A percentile compares a stretch with the other conserved stretches of the same genome.
phyloP scores from a whole-genome alignment of 2,113 vertebrate genomes.

The Centropus unirufus region DNA sequence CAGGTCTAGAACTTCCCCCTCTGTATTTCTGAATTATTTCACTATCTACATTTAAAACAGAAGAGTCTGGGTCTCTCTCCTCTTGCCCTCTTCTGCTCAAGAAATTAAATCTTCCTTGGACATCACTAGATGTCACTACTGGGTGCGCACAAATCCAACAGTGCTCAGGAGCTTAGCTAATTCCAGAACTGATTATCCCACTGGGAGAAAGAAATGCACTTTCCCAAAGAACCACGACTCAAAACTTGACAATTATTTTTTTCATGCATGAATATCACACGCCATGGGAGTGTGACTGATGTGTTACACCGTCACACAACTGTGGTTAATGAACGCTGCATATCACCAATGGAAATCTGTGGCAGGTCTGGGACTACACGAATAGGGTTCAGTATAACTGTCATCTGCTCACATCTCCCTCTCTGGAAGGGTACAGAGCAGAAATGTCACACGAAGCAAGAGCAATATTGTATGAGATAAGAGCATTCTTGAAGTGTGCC shows the following conservation, averaged over 20 bases:
- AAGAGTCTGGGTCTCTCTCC: background rate
- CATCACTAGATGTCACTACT: background rate
- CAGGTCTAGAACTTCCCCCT: background rate
- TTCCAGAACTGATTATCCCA: background rate
- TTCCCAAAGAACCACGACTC: background rate
- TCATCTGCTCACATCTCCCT: background rate
- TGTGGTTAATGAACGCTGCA: background rate
- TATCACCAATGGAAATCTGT: background rate
- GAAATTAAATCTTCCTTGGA: background rate
- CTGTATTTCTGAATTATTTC: background rate
- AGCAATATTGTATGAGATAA: fast-evolving
- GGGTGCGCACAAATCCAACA: background rate
- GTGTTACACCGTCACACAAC: background rate
- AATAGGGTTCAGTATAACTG: background rate
- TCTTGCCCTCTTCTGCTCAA: background rate
- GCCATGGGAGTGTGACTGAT: background rate
- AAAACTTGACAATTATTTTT: background rate
- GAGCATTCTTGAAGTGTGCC: background rate
- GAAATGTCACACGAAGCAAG: background rate
- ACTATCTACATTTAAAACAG: background rate
- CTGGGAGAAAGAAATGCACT: background rate
- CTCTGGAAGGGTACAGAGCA: background rate
- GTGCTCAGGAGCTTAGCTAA: no score
- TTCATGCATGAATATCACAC: background rate
- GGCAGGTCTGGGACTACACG: background rate